Conservation (phyloP, 2,113 vertebrate species). For the Neopipo cinnamomea region DNA sequence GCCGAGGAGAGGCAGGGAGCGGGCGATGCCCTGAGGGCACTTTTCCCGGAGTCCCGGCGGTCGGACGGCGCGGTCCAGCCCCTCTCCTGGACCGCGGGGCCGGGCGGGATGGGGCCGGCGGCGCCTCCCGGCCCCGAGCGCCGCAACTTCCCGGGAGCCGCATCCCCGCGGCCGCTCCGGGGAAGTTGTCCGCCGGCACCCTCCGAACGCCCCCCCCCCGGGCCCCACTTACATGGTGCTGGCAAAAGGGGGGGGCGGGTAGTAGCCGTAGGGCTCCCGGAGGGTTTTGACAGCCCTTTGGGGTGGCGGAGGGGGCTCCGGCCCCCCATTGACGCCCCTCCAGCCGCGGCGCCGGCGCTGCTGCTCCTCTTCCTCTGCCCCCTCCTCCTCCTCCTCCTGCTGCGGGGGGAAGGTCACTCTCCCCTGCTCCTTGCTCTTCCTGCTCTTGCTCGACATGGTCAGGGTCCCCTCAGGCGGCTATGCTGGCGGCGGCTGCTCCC, state of each 20-base stretch:
- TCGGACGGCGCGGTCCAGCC: not conserved
- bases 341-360: slow-evolving; percentile 69
- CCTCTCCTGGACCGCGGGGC: too few species aligned
- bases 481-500: not conserved
- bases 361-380: slow-evolving; percentile 60
- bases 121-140: too few species aligned
- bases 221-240: slow-evolving; percentile 65
- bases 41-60: accelerated
- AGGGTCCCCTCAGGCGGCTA: not conserved
- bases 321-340: slow-evolving; percentile 76
- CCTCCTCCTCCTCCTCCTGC: slow-evolving; percentile 47
- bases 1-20: not conserved
- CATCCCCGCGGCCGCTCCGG: not conserved
- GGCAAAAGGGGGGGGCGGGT: slow-evolving; percentile 51
- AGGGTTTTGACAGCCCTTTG: slow-evolving; percentile 44
- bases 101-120: not conserved
- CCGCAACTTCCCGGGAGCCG: not conserved
- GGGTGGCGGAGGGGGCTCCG: slow-evolving; percentile 55
- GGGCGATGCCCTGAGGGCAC: not conserved
- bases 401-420: slow-evolving; percentile 74
- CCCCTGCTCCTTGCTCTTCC: slow-evolving; percentile 68
- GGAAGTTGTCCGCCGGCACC: not conserved
- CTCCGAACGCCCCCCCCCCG: not conserved
- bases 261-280: slow-evolving; percentile 47
- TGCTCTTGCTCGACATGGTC: slow-evolving; percentile 73